Evolutionary conservation across 2,888 invertebrate species (phyloP), one percentile per base, ranked within the genome.

Genomic region (Hydropsyche betteni): DNA sequence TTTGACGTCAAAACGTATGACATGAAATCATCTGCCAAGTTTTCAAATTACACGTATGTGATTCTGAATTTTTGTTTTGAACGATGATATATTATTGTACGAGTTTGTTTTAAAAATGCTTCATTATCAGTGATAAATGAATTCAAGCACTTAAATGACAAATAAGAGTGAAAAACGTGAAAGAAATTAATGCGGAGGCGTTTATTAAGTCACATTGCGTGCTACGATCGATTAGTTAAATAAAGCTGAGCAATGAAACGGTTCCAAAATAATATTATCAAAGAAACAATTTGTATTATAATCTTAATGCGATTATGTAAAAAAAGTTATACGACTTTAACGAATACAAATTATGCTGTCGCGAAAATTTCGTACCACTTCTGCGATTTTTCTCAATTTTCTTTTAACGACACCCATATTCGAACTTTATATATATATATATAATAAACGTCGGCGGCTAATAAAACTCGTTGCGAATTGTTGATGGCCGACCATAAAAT

Each of bases 401-500:
- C n/a, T 3, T 36, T 64, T 64, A 58, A 58, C 10, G 6, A 10
- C 44, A 10, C 44, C 44, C 44, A 8, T 44, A 44, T 44, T 16
- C 64, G 34, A 34, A 64, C 33, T 4, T 33, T 36, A 64, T 33
- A 12, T 55, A 55, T 64, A 64, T n/a, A 64, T 64, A 36, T 64
- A 33, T 36, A 64, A 44, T 44, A 10, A 64, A 64, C 34, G 36
- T 64, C 64, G 34, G 24, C 36, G 24, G 64, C 24, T 24, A n/a
- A 64, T 36, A 36, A 64, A 64, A 64, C 64, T 64, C 64, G 34
- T 64, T 64, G 64, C 34, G 64, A 64, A 64, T 64, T 64, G 64
- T 64, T 64, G 64, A 64, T 64, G 64, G 64, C 33, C 7, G 64
- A 64, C 64, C 64, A 64, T 64, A 64, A 64, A 64, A 64, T 64